These are phyloP conservation scores for Pogonus chalceus DNA, from an alignment of 1,140 invertebrate species.

Conservation along the genomic window DNA sequence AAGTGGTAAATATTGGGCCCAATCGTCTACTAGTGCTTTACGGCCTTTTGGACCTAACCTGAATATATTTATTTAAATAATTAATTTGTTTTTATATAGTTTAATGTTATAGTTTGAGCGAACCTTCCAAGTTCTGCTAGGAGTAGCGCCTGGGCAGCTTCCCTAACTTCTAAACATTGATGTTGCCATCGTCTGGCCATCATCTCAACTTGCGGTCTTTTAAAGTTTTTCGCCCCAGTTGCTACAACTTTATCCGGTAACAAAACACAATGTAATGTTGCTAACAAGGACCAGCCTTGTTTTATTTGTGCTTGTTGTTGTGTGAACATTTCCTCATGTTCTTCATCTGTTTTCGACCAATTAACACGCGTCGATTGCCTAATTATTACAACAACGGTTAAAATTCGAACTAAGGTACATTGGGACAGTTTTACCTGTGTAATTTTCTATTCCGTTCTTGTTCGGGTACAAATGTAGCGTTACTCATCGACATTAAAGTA, in stretches of 20 bases:
- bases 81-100: not conserved
- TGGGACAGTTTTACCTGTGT: slow-evolving; percentile 41
- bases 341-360: slow-evolving; percentile 62
- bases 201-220: slow-evolving; percentile 91
- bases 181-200: slow-evolving; percentile 97
- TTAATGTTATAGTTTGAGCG: not conserved
- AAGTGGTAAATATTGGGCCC: slow-evolving; percentile 87
- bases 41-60: slow-evolving; percentile 84
- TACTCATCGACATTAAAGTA: slow-evolving; percentile 97
- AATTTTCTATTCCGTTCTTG: slow-evolving; percentile 69
- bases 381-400: slow-evolving; percentile 3
- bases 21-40: slow-evolving; percentile 84
- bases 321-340: slow-evolving; percentile 68
- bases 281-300: slow-evolving; percentile 92
- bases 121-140: slow-evolving; percentile 81
- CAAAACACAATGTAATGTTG: slow-evolving; percentile 91
- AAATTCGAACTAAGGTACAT: slow-evolving; percentile 5
- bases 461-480: slow-evolving; percentile 82
- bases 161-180: slow-evolving; percentile 91
- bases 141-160: slow-evolving; percentile 91
- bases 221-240: slow-evolving; percentile 68
- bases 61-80: slow-evolving; percentile 10
- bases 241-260: slow-evolving; percentile 70
- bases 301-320: slow-evolving; percentile 86
- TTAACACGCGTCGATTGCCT: slow-evolving; percentile 40